A percentile compares a stretch with the other conserved stretches of the same genome.
These are phyloP conservation scores for Dasypus novemcinctus DNA, from an alignment of 2,113 vertebrate species.

Conservation along the genomic window DNA sequence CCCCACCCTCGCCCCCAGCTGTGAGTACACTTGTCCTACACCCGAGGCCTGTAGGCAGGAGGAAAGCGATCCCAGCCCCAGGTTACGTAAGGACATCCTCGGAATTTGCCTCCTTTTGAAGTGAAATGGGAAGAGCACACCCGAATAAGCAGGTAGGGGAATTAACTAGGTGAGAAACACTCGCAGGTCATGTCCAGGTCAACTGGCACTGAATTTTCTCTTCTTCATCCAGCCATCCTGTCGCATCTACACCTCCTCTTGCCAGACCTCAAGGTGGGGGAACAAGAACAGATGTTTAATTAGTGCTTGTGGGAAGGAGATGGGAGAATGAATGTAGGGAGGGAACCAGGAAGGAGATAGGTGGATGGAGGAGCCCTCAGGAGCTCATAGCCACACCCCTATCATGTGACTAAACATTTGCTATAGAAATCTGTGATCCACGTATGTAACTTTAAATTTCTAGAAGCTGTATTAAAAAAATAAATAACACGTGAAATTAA, in stretches of 20 bases:
- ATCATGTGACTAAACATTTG: not conserved
- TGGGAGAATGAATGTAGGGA: not conserved
- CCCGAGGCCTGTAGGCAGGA: not conserved
- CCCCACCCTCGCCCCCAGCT: not conserved
- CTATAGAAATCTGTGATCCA: not conserved
- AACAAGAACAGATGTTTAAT: not conserved
- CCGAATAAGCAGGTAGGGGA: not conserved
- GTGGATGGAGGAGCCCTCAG: not conserved
- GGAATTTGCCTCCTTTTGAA: constrained; percentile 46
- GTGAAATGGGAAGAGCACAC: constrained; percentile 20
- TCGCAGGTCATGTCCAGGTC: not conserved
- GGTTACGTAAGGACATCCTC: constrained; percentile 42
- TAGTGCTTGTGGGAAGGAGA: not conserved
- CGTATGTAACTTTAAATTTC: not conserved
- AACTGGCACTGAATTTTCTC: not conserved
- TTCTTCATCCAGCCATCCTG: constrained; percentile 8
- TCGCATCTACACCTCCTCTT: not conserved
- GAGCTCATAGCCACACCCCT: not conserved
- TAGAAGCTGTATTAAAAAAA: not conserved
- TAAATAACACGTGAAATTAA: not conserved
- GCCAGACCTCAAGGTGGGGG: not conserved
- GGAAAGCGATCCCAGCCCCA: not conserved
- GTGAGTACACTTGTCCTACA: not conserved
- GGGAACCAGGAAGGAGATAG: not conserved
- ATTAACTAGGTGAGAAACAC: not conserved